A percentile compares a stretch with the other conserved stretches of the same genome.
Evolutionary conservation across 2,797 vertebrate genomes (phyloP).

Genomic region (Chelidonichthys spinosus): DNA sequence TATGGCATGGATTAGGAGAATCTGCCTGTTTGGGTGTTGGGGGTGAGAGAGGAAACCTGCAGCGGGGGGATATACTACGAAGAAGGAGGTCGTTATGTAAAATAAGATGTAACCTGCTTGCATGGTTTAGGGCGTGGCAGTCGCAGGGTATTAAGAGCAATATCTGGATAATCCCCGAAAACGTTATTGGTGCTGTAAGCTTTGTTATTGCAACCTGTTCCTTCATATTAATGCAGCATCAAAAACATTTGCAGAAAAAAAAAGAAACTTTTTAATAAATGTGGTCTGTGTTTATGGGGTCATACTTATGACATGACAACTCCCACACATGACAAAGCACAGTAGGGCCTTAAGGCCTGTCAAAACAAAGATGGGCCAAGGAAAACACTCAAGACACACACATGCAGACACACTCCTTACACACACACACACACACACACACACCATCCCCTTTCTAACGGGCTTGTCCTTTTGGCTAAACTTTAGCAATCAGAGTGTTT

Average conservation of each 20-base stretch:
- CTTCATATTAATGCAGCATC: constrained; percentile 7
- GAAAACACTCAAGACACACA: constrained; percentile 61
- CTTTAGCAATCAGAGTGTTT: constrained; percentile 46
- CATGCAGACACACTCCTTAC: constrained; percentile 21
- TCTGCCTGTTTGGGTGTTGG: constrained; percentile 25
- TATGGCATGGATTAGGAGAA: constrained; percentile 35
- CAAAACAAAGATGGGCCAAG: constrained; percentile 75
- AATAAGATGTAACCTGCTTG: constrained; percentile 6
- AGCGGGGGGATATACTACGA: background rate
- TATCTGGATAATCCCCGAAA: background rate
- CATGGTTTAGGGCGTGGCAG: background rate
- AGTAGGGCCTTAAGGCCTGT: constrained; percentile 72
- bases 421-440: constrained; percentile 32
- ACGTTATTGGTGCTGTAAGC: background rate
- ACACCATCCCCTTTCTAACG: constrained; percentile 39
- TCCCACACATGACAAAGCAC: constrained; percentile 77
- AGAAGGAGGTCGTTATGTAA: background rate
- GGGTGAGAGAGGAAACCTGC: constrained; percentile 1
- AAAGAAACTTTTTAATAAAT: constrained; percentile 45
- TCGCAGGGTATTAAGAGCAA: background rate
- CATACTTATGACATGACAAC: constrained; percentile 63
- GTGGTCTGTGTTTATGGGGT: constrained; percentile 60
- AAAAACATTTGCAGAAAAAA: background rate
- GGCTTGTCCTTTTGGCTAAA: constrained; percentile 56
- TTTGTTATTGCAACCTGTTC: background rate